Base-by-base conservation (phyloP, 2,888 invertebrate genomes). In the Zeuzera pyrina region DNA sequence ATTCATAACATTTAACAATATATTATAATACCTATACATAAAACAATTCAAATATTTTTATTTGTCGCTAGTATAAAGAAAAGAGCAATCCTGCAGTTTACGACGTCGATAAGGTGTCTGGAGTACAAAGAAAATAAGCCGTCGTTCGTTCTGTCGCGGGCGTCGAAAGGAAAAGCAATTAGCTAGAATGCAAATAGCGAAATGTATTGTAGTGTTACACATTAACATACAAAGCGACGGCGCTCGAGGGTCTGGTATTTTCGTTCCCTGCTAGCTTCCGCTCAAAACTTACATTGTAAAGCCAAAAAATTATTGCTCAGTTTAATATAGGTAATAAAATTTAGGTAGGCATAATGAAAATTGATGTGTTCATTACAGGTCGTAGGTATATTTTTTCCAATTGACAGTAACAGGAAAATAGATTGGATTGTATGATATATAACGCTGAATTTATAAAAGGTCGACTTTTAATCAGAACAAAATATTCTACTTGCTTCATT, bases 121-220 rank as follows among this genome's bases (percentile, higher is more conserved):
- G 42, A 45, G 40, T 43, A 57, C 56, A 65, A 66, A 63, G 63
- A 63, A 39, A 69, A 54, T 64, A 60, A 64, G 55, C 47, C 56
- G 42, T 57, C 56, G 57, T 67, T 70, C 61, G 59, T 62, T 57
- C 51, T 45, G 49, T 41, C 46, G 52, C 12, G 11, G 34, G 29
- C 27, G 64, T 56, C 54, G 61, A 73, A 71, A 74, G 73, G 73
- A 71, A 74, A 73, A 70, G 73, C 77, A 77, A 78, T 78, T 79
- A 78, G 69, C 66, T 63, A 39, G 58, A 74, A 72, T 65, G 66
- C 66, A 72, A 76, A 76, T 72, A 68, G 63, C 60, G 47, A 65
- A 70, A 67, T 69, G 65, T 71, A 72, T 69, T 68, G 70, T 69
- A 65, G 61, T 65, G 58, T 52, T 65, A 50, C 56, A 57, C 62